These are phyloP conservation scores for Stegana nigrithorax DNA, from an alignment of 2,888 invertebrate genomes.

Conservation along the genomic window DNA sequence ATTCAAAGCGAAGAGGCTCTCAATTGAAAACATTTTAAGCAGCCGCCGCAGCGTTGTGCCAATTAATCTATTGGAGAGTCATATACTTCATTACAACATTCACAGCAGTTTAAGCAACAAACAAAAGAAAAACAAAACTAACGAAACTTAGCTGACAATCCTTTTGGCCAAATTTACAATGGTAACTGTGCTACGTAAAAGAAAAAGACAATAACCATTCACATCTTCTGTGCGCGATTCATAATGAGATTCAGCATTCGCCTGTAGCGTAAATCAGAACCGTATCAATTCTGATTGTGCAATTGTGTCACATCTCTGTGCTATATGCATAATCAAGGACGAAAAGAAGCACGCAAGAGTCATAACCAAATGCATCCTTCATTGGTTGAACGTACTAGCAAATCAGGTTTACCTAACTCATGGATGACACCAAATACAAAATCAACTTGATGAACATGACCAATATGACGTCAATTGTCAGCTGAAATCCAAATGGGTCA, in stretches of 20 bases:
- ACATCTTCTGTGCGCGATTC: conserved; percentile 48
- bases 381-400: conserved; percentile 57
- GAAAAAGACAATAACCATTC: too few relatives aligned
- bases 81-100: too few relatives aligned
- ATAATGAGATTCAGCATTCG: conserved; percentile 51
- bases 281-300: conserved; percentile 57
- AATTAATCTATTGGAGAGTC: too few relatives aligned
- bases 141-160: too few relatives aligned
- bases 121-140: too few relatives aligned
- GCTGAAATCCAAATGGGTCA: conserved; percentile 62
- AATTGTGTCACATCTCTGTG: background rate
- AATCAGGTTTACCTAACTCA: conserved; percentile 56
- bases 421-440: conserved; percentile 51
- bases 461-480: conserved; percentile 47
- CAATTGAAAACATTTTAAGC: too few relatives aligned
- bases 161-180: too few relatives aligned
- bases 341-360: background rate
- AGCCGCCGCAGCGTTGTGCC: too few relatives aligned
- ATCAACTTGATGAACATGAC: conserved; percentile 50
- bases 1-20: too few relatives aligned
- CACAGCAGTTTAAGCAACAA: too few relatives aligned
- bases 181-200: too few relatives aligned
- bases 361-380: conserved; percentile 48
- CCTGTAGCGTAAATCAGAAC: conserved; percentile 49
- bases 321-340: background rate